Conservation (phyloP, 2,888 invertebrate species). For the Drosophila anceps region DNA sequence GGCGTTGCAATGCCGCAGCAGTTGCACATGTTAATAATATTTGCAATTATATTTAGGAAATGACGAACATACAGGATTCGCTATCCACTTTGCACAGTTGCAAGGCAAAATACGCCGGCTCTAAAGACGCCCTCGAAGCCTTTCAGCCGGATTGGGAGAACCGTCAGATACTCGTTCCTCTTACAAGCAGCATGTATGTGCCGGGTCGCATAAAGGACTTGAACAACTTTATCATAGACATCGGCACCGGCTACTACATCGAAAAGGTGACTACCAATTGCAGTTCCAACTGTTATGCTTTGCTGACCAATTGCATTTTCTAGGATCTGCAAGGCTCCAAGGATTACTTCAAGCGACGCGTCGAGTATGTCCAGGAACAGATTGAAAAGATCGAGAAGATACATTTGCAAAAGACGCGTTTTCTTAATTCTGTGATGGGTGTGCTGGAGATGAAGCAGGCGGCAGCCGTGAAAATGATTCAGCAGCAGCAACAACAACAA, state of each 20-base stretch:
- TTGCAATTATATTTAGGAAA: conserved; percentile 87
- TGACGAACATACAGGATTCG: conserved; percentile 95
- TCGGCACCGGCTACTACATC: conserved; percentile 98
- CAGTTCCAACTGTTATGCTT: not conserved
- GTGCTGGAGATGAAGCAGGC: conserved; percentile 90
- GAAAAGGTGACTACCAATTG: conserved; percentile 89
- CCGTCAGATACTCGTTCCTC: conserved; percentile 95
- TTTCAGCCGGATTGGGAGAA: conserved; percentile 91
- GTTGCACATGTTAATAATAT: conserved; percentile 51
- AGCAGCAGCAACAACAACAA: conserved; percentile 54
- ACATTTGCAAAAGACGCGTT: conserved; percentile 90
- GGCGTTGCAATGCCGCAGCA: conserved; percentile 15
- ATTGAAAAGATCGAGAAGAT: conserved; percentile 94
- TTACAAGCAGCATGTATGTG: conserved; percentile 99
- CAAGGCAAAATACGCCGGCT: conserved; percentile 95
- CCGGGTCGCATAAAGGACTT: conserved; percentile 94
- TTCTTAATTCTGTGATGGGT: conserved; percentile 91
- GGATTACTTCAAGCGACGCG: conserved; percentile 96
- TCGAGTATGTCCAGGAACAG: conserved; percentile 95
- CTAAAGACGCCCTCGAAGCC: conserved; percentile 93
- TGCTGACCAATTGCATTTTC: conserved; percentile 5
- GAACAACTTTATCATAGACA: conserved; percentile 95
- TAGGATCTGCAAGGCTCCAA: conserved; percentile 92
- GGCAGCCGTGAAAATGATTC: conserved; percentile 76
- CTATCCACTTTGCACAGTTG: conserved; percentile 95